Evolutionary conservation across 2,797 vertebrate genomes (phyloP), one percentile per base, ranked within the genome.

Genomic region (Amphiprion clarkii): DNA sequence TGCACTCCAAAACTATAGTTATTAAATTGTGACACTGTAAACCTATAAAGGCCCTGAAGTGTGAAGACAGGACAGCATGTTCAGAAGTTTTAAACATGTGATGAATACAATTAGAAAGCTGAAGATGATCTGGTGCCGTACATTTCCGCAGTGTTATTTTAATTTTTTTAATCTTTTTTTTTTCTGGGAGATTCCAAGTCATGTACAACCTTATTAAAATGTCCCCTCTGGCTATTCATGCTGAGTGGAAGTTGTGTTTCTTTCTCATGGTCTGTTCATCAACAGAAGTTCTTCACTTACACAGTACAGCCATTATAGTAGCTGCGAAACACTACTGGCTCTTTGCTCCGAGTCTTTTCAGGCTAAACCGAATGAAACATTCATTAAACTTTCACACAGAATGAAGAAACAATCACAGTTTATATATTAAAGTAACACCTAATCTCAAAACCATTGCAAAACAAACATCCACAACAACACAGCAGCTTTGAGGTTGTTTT

Each of bases 71-170:
- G 48, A 39, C 2, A 19, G 59, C 60, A 75, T 52, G 56, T 72
- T 54, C 6, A 6, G 33, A 25, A 51, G 46, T 9, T 58, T 21
- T 33, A 40, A 23, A 29, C 52, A 78, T 83, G 81, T 86, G 74
- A 83, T 49, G 9, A 67, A 61, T 52, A 65, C n/a, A 73, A 23
- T 25, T 17, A 23, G 46, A 46, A 74, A 77, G 49, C 51, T 61
- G 39, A 60, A 27, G 29, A 23, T 11, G 9, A 7, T 21, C n/a
- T 21, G 23, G 10, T 21, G 10, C 12, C 49, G 21, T 25, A 0
- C 25, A 44, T 19, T 63, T 29, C 19, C 42, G 0, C 25, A n/a
- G 13, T 40, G 46, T 21, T 36, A 40, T 14, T 3, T 40, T 27
- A 7, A 19, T 66, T 10, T 65, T 0, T 48, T 19, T 33, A 9